Conservation (phyloP, 35 echinoderm and acorn worm genomes). For the Apostichopus parvimensis region DNA sequence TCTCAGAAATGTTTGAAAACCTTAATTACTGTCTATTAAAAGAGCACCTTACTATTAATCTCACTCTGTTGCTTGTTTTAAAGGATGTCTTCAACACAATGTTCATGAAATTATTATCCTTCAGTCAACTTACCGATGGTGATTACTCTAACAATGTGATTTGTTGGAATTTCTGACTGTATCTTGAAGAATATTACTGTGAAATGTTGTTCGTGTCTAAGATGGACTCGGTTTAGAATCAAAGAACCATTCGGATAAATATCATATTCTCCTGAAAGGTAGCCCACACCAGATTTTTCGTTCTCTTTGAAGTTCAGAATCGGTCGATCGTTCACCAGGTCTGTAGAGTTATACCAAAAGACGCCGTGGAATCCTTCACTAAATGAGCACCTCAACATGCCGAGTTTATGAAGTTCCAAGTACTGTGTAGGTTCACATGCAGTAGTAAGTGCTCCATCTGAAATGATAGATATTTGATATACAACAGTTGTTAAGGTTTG, state of each 20-base stretch:
- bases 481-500: no score
- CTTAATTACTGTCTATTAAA: no score
- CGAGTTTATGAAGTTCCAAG: background rate
- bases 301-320: background rate
- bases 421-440: background rate
- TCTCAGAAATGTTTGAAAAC: no score
- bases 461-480: background rate
- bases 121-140: background rate
- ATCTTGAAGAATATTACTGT: background rate
- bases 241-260: background rate
- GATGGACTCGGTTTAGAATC: background rate
- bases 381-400: background rate
- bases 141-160: background rate
- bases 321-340: background rate
- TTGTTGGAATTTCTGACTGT: background rate
- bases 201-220: background rate
- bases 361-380: background rate
- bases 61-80: no score
- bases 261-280: background rate
- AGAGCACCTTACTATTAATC: no score
- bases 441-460: background rate
- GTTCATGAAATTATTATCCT: no score
- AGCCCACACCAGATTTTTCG: background rate
- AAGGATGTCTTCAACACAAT: no score
- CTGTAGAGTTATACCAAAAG: conserved; percentile 5